Base-by-base conservation (phyloP, 2,797 vertebrate genomes). In the Hemitrygon akajei region DNA sequence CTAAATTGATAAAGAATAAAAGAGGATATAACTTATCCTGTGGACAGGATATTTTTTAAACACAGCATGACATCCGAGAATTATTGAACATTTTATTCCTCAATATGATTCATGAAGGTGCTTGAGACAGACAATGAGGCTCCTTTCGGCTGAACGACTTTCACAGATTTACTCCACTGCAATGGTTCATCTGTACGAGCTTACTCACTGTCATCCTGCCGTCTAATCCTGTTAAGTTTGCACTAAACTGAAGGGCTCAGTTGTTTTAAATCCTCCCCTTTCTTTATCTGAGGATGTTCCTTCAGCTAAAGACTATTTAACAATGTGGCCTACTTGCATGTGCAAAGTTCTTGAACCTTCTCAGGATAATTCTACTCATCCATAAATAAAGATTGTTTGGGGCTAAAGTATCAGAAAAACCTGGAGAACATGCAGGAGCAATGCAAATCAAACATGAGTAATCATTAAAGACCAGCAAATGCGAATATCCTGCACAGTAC, bases 251-350 rank as follows among this genome's bases (percentile, higher is more conserved):
- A 89, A 69, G 2, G 63, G 1, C n/a, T 7, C 16, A 22, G n/a
- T 89, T 89, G 86, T 69, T 37, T 69, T 69, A 69, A 37, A 37
- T 69, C 56, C 27, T n/a, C 27, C 27, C 56, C 11, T 6, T 58
- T 27, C 56, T 56, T 60, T n/a, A 16, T 86, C 82, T n/a, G 14
- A 60, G 56, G n/a, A 66, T 20, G 7, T 22, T 20, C 22, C n/a
- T 89, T 89, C 60, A 18, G 60, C n/a, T 69, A 10, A 37, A 63
- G 63, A 40, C 37, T n/a, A 89, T 89, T 89, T 89, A 89, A 89
- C 60, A 37, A 10, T 6, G n/a, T 66, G 34, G 86, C n/a, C 66
- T 34, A 20, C 60, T 20, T n/a, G 16, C 66, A 89, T 10, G 18
- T 58, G 14, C 58, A 27, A 30, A 27, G 81, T 84, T 84, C 47